Evolutionary conservation across 2,888 invertebrate species (phyloP), one percentile per base, ranked within the genome.

Genomic region (Leucozona laternaria): DNA sequence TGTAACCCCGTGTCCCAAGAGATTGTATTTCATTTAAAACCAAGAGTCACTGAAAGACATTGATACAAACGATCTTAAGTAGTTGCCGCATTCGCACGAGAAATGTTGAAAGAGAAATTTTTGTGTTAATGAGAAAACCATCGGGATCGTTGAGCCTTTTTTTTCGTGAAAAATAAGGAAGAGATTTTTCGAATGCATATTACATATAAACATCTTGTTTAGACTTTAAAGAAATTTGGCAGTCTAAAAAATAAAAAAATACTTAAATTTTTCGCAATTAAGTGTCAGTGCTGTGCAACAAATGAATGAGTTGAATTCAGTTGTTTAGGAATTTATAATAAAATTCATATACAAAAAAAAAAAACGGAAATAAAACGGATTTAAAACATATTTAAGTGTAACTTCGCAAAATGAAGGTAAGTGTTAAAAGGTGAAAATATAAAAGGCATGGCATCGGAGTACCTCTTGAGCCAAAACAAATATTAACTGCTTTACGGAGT

Each of bases 21-120:
- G 70, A 43, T 76, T 37, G 43, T 40, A 50, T 81, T 85, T 85
- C 77, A 55, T 78, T 85, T 81, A 85, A 85, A 85, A 85, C 80
- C 73, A 73, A 73, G 80, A 72, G 37, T 48, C 60, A 34, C 31
- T 25, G 62, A 55, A 77, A 81, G 77, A 57, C 77, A 70, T 57
- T 72, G 77, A 68, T 48, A 73, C 85, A 85, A 78, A 85, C 73
- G 70, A 80, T 73, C 77, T 81, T 62, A 50, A 72, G 40, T 77
- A 40, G 81, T 48, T 22, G 85, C 62, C 13, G 72, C 57, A 62
- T 77, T 71, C 53, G 43, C 77, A 80, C 72, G 79, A 53, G 31
- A 60, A 20, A 85, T 85, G 80, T 55, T 60, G 48, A 28, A 70
- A 73, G 62, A 78, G 73, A 72, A 80, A 85, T 76, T 85, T 58